Base-by-base conservation (phyloP, 2,888 invertebrate species). In the Patella depressa region DNA sequence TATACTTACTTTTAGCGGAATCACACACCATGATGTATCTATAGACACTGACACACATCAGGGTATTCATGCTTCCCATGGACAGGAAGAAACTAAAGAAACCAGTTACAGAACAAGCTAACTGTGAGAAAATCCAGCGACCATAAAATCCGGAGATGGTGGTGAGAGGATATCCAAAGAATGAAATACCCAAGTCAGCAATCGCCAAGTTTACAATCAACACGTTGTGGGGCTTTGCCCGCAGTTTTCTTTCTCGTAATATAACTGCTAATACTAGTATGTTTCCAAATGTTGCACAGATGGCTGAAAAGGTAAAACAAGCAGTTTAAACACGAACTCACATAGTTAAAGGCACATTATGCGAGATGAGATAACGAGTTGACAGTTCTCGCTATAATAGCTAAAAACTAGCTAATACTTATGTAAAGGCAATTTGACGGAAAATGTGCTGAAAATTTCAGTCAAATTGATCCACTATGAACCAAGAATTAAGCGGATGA, bases 21-120 rank as follows among this genome's bases (percentile, higher is more conserved):
- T 78, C 79, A 72, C 84, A 85, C 69, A 86, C 79, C 71, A 82
- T 77, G 71, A 84, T 77, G 73, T 83, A 86, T 75, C 86, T 74
- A 74, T 79, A 81, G 71, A 83, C 72, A 53, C 81, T 80, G 59
- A 86, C 77, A 19, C 79, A 74, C 53, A 82, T 80, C 59, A 86
- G 78, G 2, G 82, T 81, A 34, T 82, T 79, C 75, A 86, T 82
- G 54, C 72, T 79, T 7, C 80, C 80, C 79, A 83, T 76, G 15
- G 80, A 75, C 65, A 83, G 55, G 57, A 79, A 76, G 75, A 83
- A 84, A 19, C 81, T 82, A 15, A 79, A 34, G 71, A 84, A 86
- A 1, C 83, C 85, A 14, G 77, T 71, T 12, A 84, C 12, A 5
- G 69, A 57, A 57, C 86, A 86, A 4, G 75, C 79, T 3, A 78